phyloP scores from a whole-genome alignment of 2,113 vertebrate species.

The Onychostoma macrolepis region DNA sequence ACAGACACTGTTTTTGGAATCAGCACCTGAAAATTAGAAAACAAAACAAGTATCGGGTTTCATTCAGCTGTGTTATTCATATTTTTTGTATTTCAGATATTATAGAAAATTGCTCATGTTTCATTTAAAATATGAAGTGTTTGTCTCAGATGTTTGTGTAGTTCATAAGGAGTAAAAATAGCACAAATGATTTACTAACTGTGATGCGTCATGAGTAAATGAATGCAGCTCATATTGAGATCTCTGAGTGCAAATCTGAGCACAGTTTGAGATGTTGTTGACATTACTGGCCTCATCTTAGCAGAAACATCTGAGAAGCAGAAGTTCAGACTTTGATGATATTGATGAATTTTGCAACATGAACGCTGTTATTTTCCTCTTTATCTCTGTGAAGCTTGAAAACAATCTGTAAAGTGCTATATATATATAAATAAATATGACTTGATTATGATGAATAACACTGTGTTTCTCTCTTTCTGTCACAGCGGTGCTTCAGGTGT shows the following conservation, averaged over 20 bases:
- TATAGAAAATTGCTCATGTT: neutral
- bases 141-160: neutral
- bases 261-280: neutral
- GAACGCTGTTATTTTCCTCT: neutral
- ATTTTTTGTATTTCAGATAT: neutral
- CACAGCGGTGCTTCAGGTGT: slow-evolving; percentile 91
- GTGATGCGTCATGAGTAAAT: neutral
- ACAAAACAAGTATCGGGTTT: neutral
- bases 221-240: neutral
- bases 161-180: neutral
- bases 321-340: neutral
- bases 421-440: neutral
- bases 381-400: neutral
- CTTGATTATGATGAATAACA: neutral
- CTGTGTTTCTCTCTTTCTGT: slow-evolving; percentile 6
- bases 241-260: neutral
- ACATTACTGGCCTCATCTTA: neutral
- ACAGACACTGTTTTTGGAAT: neutral
- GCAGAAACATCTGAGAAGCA: neutral
- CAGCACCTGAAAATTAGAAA: neutral
- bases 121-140: neutral
- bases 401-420: neutral
- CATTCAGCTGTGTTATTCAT: neutral
- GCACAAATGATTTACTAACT: neutral
- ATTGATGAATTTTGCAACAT: neutral